Base-by-base conservation (phyloP, 2,888 invertebrate species). In the Diplazon laetatorius region DNA sequence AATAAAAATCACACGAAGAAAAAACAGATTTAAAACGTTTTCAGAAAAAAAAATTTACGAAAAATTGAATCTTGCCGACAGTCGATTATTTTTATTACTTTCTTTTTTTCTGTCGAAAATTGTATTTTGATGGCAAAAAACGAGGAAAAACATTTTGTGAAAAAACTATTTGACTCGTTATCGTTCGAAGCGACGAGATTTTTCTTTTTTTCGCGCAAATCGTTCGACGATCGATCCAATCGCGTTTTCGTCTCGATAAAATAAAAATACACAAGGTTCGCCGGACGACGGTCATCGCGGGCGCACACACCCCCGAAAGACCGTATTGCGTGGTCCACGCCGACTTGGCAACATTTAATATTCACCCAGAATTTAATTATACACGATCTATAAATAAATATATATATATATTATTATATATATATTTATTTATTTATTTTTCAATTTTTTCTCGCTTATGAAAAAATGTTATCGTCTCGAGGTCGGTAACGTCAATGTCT, bases 311-410 rank as follows among this genome's bases (percentile, higher is more conserved):
- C 63, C 5, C 46, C 42, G 63, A 59, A 39, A 57, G 46, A 65
- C 42, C 62, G 57, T 30, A 62, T 35, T 68, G 12, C 68, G 66
- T 52, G 55, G 39, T 35, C 68, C 68, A 73, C 62, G 62, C 50
- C 46, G 77, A 81, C 82, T 84, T 86, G 86, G 87, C 87, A 85
- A 85, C 87, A 87, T 88, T 88, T 86, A 87, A 88, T 87, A 87
- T 87, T 85, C 85, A 85, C 78, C 77, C 74, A 69, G 81, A 80
- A 83, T 82, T 87, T 87, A 87, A 87, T 88, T 87, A 87, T 88
- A 87, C 83, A 81, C 76, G 78, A 76, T 76, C 85, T 87, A 85
- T 87, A 85, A 73, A 73, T 78, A 73, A 68, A 63, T 73, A 48
- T 62, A 66, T n/a, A n/a, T n/a, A n/a, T n/a, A n/a, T n/a, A n/a